phyloP scores from a whole-genome alignment of 2,888 invertebrate genomes.

The Linnaemya vulpina region DNA sequence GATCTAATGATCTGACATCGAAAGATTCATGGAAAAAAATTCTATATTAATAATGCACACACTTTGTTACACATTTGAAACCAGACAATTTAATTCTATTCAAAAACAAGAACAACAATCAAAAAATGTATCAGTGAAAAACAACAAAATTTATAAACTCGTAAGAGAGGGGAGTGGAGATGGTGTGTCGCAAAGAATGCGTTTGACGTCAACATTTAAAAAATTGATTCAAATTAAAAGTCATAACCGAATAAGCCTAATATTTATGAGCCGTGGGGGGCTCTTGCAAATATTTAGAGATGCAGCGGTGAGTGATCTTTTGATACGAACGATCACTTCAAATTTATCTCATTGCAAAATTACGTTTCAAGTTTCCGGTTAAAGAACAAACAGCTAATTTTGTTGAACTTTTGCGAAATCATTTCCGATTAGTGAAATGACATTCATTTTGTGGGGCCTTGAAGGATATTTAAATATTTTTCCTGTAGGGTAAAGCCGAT shows the following conservation, averaged over 20 bases:
- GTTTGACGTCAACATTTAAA: conserved; percentile 59
- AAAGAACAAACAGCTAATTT: no score
- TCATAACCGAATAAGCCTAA: neutral
- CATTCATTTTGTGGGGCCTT: neutral
- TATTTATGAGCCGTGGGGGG: neutral
- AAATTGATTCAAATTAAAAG: neutral
- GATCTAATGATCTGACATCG: conserved; percentile 44
- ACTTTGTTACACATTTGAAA: neutral
- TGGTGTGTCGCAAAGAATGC: conserved; percentile 46
- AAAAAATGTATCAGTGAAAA: neutral
- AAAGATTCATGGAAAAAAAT: conserved; percentile 32
- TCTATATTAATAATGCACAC: neutral
- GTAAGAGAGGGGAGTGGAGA: neutral
- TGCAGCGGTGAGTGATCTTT: neutral
- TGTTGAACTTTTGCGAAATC: no score
- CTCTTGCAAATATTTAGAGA: neutral
- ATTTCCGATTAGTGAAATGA: no score
- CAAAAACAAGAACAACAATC: conserved; percentile 1
- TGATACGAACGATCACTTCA: neutral
- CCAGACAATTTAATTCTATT: neutral
- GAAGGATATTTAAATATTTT: neutral
- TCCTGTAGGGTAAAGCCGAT: neutral
- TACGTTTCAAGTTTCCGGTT: no score
- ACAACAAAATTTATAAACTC: neutral
- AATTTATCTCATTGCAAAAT: no score